phyloP scores from a whole-genome alignment of 2,888 invertebrate genomes.

The Lepidocyrtinus sp. region DNA sequence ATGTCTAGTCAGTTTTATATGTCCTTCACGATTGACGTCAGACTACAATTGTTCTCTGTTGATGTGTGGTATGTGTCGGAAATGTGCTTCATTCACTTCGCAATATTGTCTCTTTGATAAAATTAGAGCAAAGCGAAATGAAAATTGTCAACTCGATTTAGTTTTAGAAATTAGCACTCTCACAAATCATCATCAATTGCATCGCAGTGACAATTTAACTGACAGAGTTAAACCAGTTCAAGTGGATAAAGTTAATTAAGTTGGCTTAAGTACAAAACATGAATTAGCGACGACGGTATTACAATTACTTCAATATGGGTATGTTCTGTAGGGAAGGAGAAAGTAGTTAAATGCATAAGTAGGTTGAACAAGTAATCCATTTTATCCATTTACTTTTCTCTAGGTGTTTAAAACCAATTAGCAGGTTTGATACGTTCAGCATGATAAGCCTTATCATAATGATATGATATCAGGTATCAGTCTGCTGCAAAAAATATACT shows the following conservation, averaged over 20 bases:
- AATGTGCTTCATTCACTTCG: not conserved
- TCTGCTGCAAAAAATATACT: too few species aligned
- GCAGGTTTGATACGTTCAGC: too few species aligned
- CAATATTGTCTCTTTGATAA: not conserved
- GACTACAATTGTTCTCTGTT: not conserved
- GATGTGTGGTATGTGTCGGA: not conserved
- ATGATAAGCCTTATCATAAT: too few species aligned
- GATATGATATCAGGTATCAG: too few species aligned
- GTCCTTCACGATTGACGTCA: not conserved
- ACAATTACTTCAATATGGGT: too few species aligned
- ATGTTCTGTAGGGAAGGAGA: too few species aligned
- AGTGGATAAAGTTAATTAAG: not conserved
- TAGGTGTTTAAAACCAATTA: too few species aligned
- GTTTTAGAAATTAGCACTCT: not conserved
- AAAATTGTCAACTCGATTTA: slow-evolving; percentile 13
- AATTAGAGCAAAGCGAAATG: not conserved
- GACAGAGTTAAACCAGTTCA: not conserved
- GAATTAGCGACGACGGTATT: too few species aligned
- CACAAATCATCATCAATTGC: too few species aligned
- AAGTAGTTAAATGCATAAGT: too few species aligned
- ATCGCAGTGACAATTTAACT: not conserved
- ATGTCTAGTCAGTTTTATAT: not conserved
- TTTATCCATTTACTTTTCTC: too few species aligned
- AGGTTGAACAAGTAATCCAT: too few species aligned
- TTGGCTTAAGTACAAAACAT: not conserved